Base-by-base conservation (phyloP, 2,888 invertebrate species). In the Metacarcinus magister region DNA sequence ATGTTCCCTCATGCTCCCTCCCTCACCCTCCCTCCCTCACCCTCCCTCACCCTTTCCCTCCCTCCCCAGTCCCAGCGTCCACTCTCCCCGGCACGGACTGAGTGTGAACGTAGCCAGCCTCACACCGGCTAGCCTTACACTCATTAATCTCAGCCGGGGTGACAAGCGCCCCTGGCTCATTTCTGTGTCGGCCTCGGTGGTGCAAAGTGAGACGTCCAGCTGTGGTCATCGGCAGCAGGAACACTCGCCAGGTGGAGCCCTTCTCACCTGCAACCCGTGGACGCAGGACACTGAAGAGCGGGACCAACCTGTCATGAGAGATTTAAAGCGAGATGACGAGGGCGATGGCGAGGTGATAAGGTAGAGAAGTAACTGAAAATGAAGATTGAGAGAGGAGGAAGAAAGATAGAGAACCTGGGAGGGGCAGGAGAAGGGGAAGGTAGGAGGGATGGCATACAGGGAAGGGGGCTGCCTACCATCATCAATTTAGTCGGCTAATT, bases 401-500 rank as follows among this genome's bases (percentile, higher is more conserved):
- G 82, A 28, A 32, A 75, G 75, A 75, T n/a, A 75, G 75, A 75
- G 75, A 75, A 16, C 5, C 10, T 13, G 75, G 2, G 82, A 32
- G 82, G 8, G 82, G 32, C 13, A 82, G 82, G 32, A 82, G 82
- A 82, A 32, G 10, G 32, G 32, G 82, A 67, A n/a, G n/a, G 67
- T 23, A n/a, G n/a, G 67, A 67, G 67, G n/a, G 67, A 67, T 19
- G 67, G 67, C 67, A 16, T 67, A 67, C 23, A 67, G 23, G n/a
- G 19, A 67, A 23, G 67, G 28, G 82, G 32, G 82, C 32, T 82
- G 8, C 82, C 32, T 28, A 82, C 82, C 32, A 8, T 82, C 82
- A 82, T 82, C 82, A 82, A 82, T 82, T 82, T 82, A 82, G 32
- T 82, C 82, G 32, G 82, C 82, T 82, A 82, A 82, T 82, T 82